These are phyloP conservation scores for Cantharis rufa DNA, from an alignment of 2,888 invertebrate species.

Conservation along the genomic window DNA sequence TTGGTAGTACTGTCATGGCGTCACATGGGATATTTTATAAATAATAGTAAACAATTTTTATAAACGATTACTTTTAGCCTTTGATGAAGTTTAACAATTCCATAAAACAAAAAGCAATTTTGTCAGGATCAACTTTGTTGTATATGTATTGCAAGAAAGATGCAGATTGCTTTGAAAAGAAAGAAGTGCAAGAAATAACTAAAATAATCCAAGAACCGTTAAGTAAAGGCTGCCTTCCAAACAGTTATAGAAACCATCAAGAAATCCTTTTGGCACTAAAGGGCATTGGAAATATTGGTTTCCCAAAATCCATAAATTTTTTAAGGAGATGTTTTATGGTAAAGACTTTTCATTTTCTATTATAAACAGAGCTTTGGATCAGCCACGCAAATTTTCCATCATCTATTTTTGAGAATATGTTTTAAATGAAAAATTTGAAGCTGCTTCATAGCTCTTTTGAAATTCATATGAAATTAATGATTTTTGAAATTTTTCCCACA, in stretches of 20 bases:
- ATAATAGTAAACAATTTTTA: no score
- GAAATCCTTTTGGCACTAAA: slow-evolving; percentile 35
- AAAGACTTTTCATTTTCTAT: slow-evolving; percentile 7
- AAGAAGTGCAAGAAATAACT: slow-evolving; percentile 24
- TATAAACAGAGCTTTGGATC: neutral
- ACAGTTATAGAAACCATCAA: slow-evolving; percentile 17
- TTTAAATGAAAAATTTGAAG: neutral
- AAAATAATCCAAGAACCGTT: slow-evolving; percentile 30
- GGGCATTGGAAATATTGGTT: slow-evolving; percentile 37
- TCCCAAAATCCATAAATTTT: slow-evolving; percentile 23
- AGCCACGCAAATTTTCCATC: neutral
- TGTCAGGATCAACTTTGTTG: slow-evolving; percentile 33
- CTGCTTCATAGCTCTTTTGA: neutral
- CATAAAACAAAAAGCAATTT: slow-evolving; percentile 28
- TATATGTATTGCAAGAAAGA: slow-evolving; percentile 34
- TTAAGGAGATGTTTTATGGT: slow-evolving; percentile 34
- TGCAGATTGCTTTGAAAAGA: slow-evolving; percentile 25
- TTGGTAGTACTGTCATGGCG: no score
- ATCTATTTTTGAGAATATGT: no score
- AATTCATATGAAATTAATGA: neutral
- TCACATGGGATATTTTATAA: no score
- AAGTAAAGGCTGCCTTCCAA: slow-evolving; percentile 25
- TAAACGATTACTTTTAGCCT: slow-evolving; percentile 2
- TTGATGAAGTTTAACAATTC: slow-evolving; percentile 9
- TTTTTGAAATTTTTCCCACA: neutral